Conservation (phyloP, 1,140 invertebrate species). For the Acyrthosiphon pisum region DNA sequence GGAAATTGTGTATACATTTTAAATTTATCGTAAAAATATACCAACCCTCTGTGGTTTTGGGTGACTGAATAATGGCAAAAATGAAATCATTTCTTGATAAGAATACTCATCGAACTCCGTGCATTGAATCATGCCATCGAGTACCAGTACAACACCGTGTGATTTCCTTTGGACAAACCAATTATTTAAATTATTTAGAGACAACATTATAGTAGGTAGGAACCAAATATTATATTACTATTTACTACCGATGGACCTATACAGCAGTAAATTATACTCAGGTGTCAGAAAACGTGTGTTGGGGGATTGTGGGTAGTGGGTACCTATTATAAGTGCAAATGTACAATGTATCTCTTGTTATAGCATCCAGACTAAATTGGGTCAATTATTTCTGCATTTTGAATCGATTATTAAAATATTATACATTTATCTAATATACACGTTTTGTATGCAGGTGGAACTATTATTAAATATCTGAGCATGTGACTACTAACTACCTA, state of each 20-base stretch:
- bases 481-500: background rate
- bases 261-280: background rate
- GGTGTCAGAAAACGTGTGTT: background rate
- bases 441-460: background rate
- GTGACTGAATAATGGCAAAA: conserved; percentile 91
- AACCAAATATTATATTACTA: background rate
- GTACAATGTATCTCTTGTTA: background rate
- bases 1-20: background rate
- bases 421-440: background rate
- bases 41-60: conserved; percentile 85
- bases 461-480: background rate
- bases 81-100: conserved; percentile 98
- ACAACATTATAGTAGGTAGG: background rate
- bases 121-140: conserved; percentile 97
- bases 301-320: too few species aligned
- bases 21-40: background rate
- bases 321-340: too few species aligned
- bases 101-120: conserved; percentile 96
- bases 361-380: background rate
- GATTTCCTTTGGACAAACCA: conserved; percentile 71
- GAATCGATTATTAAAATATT: background rate
- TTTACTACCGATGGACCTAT: background rate
- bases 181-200: background rate
- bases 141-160: conserved; percentile 86
- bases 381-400: background rate